Conservation (phyloP, 2,797 vertebrate species). For the Sternarchorhynchus goeldii region DNA sequence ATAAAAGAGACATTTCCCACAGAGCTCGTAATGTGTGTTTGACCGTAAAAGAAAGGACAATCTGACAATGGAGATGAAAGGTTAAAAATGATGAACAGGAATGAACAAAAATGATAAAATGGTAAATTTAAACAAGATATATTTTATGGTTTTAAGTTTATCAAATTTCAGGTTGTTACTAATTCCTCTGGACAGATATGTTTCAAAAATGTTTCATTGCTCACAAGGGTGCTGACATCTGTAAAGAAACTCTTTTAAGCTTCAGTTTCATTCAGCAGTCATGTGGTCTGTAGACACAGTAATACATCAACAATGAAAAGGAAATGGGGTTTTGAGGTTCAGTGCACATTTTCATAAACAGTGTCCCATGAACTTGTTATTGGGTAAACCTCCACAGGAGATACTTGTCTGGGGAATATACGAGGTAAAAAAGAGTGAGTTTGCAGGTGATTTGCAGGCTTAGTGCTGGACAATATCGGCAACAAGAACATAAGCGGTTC, state of each 20-base stretch:
- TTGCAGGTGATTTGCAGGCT: background rate
- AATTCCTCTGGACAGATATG: constrained; percentile 1
- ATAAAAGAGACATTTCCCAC: background rate
- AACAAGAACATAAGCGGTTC: background rate
- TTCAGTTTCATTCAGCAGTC: constrained; percentile 14
- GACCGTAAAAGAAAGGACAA: background rate
- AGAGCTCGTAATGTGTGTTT: background rate
- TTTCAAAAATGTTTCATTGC: constrained; percentile 4
- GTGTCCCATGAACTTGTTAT: background rate
- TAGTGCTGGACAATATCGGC: constrained; percentile 8
- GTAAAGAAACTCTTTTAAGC: constrained; percentile 5
- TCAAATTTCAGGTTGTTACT: constrained; percentile 3
- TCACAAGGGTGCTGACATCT: constrained; percentile 23
- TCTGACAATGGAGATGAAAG: constrained; percentile 1
- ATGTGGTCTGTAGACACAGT: background rate
- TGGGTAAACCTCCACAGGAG: background rate
- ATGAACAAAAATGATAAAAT: background rate
- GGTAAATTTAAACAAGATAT: constrained; percentile 10
- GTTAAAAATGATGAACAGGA: background rate
- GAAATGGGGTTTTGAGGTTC: background rate
- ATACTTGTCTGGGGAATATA: background rate
- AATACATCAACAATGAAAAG: background rate
- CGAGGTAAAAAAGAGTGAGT: background rate
- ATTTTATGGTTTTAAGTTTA: constrained; percentile 8
- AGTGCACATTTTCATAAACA: background rate